Conservation (phyloP, 2,113 vertebrate species). For the Carassius auratus region DNA sequence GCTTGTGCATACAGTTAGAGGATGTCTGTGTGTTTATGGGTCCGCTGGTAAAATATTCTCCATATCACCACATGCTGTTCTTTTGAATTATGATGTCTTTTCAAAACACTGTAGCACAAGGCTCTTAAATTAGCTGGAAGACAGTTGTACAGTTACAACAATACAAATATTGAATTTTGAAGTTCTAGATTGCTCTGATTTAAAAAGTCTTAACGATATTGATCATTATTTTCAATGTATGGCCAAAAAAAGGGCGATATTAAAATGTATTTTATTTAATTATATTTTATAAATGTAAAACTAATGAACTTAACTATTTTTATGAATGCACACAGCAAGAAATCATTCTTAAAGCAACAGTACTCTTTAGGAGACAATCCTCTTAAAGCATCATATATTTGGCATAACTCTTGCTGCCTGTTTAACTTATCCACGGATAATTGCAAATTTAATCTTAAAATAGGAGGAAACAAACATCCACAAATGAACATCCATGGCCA, state of each 20-base stretch:
- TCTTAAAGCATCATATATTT: background rate
- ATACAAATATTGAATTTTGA: background rate
- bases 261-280: background rate
- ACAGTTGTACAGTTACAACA: background rate
- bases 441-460: background rate
- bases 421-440: background rate
- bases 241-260: background rate
- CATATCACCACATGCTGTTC: slow-evolving; percentile 4
- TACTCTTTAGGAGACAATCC: background rate
- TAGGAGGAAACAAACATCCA: background rate
- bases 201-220: background rate
- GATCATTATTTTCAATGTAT: background rate
- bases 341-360: background rate
- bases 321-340: background rate
- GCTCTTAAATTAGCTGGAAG: background rate
- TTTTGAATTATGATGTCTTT: slow-evolving; percentile 27
- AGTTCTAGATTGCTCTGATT: background rate
- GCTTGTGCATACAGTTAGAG: background rate
- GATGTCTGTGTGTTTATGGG: background rate
- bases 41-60: slow-evolving; percentile 34
- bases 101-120: background rate
- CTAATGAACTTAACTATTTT: background rate
- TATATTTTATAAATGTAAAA: background rate
- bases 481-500: background rate
- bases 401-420: background rate